Evolutionary conservation across 1,140 invertebrate species (phyloP).

Genomic region (Proctacanthus coquilletti): DNA sequence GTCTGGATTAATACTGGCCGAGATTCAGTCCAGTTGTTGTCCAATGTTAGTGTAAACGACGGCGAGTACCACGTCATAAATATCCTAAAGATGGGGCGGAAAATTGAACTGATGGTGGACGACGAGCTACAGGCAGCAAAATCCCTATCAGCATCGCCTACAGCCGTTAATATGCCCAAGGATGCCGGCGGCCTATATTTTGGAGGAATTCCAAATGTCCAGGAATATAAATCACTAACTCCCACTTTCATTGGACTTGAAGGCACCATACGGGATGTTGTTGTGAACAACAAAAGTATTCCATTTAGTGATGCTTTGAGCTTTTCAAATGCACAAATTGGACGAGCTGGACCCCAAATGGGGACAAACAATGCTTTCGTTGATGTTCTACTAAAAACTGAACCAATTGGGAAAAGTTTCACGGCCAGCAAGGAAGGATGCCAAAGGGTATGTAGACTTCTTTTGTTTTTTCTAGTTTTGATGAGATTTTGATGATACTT

Average conservation of each 20-base stretch:
- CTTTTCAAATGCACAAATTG: constrained; percentile 57
- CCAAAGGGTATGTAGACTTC: constrained; percentile 25
- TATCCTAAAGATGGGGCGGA: constrained; percentile 34
- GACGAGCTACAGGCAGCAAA: constrained; percentile 40
- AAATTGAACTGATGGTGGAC: constrained; percentile 50
- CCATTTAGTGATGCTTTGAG: constrained; percentile 45
- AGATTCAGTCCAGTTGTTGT: constrained; percentile 40
- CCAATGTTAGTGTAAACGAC: constrained; percentile 45
- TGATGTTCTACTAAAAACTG: constrained; percentile 29
- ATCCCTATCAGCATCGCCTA: constrained; percentile 34
- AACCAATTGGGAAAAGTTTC: constrained; percentile 28
- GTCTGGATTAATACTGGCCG: constrained; percentile 47
- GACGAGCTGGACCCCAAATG: constrained; percentile 42
- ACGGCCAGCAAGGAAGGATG: constrained; percentile 30
- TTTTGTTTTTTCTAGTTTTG: constrained; percentile 6
- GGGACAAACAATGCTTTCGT: constrained; percentile 34
- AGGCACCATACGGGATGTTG: constrained; percentile 65
- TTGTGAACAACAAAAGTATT: constrained; percentile 56
- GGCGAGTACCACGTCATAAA: constrained; percentile 44
- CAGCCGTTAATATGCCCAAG: constrained; percentile 34
- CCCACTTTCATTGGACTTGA: constrained; percentile 41
- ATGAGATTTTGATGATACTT: too few species aligned
- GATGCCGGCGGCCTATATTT: constrained; percentile 31
- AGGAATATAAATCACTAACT: constrained; percentile 18
- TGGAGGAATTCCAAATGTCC: constrained; percentile 25